Conservation (phyloP, 1,140 invertebrate genomes). For the Conus betulinus region DNA sequence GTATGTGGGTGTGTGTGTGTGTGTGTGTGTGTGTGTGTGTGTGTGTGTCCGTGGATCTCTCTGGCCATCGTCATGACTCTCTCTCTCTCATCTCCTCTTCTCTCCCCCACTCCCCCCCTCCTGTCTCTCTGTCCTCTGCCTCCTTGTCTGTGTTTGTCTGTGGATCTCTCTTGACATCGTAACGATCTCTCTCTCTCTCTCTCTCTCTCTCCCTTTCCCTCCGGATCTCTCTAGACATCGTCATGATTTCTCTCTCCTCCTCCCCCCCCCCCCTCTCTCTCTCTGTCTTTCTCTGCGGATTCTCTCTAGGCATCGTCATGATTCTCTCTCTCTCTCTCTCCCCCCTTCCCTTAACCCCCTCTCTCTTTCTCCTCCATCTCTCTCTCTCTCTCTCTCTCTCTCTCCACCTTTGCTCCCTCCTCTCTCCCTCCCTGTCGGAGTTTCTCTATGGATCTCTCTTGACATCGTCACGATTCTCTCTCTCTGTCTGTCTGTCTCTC, state of each 20-base stretch:
- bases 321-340: conserved; percentile 10
- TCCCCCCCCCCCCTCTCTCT: neutral
- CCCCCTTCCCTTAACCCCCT: neutral
- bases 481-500: neutral
- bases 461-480: neutral
- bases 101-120: no score
- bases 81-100: neutral
- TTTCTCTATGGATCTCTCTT: no score
- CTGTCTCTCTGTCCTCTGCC: no score
- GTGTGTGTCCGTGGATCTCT: neutral
- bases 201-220: neutral
- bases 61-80: neutral
- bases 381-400: neutral
- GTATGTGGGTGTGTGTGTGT: neutral
- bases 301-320: neutral
- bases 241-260: neutral
- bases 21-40: no score
- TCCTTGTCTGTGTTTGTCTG: no score
- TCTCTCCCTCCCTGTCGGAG: neutral
- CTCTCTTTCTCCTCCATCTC: neutral
- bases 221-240: neutral
- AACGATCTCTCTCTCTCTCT: neutral
- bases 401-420: neutral
- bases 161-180: no score
- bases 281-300: neutral